Evolutionary conservation across 2,113 vertebrate species (phyloP).

Genomic region (Pandion haliaetus): DNA sequence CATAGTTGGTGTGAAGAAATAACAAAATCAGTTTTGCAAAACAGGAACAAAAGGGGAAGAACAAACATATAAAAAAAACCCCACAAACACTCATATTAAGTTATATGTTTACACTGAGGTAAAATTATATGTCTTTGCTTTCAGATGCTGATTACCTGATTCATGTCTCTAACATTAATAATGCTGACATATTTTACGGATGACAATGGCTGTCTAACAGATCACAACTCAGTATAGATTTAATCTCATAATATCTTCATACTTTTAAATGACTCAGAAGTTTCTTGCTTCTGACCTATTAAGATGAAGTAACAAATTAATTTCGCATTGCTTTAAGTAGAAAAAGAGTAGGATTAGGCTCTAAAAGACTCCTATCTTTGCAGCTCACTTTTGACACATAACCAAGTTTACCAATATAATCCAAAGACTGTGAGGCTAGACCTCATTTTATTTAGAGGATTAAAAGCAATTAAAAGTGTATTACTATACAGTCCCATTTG

Average conservation of each 20-base stretch:
- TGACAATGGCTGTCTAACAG: not conserved
- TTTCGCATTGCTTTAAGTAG: slow-evolving; percentile 8
- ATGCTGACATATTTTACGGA: slow-evolving; percentile 57
- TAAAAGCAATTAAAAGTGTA: slow-evolving; percentile 25
- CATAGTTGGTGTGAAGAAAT: no score
- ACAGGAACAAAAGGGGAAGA: no score
- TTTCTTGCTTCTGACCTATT: slow-evolving; percentile 66
- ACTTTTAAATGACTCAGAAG: slow-evolving; percentile 57
- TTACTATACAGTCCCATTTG: not conserved
- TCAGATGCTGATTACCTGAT: slow-evolving; percentile 23
- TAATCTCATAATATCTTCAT: slow-evolving; percentile 70
- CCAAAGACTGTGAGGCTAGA: slow-evolving; percentile 64
- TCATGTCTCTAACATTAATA: slow-evolving; percentile 39
- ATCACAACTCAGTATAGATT: slow-evolving; percentile 64
- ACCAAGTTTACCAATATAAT: slow-evolving; percentile 72
- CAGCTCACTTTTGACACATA: slow-evolving; percentile 49
- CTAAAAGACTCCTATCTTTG: slow-evolving; percentile 64
- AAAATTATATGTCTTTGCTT: slow-evolving; percentile 52
- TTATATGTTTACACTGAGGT: not conserved
- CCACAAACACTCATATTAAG: not conserved
- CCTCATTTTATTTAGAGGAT: slow-evolving; percentile 53
- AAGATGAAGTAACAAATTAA: slow-evolving; percentile 68
- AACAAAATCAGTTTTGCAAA: no score
- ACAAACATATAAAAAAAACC: not conserved
- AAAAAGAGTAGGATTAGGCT: slow-evolving; percentile 48